A percentile compares a stretch with the other conserved stretches of the same genome.
Conservation (phyloP, 2,888 invertebrate species). For the Idaea aversata region DNA sequence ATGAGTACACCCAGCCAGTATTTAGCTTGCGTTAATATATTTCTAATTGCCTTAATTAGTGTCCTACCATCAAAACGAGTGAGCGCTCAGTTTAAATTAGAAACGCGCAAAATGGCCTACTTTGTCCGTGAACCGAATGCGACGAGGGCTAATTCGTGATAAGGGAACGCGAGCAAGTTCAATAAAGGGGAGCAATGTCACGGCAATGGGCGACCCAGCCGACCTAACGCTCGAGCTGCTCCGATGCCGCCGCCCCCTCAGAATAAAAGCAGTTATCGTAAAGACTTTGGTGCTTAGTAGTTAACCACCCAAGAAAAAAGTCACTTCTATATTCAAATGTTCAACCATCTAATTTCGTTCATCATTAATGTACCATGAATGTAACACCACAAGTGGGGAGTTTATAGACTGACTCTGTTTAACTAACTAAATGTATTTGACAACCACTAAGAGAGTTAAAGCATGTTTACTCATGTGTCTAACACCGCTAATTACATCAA, state of each 20-base stretch:
- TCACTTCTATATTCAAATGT: conserved; percentile 16
- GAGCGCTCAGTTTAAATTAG: conserved; percentile 67
- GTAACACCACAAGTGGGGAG: conserved; percentile 18
- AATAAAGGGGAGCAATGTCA: conserved; percentile 66
- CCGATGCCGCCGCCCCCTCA: conserved; percentile 26
- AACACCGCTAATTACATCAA: conserved; percentile 35
- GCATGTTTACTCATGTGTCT: conserved; percentile 30
- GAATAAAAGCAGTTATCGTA: conserved; percentile 59
- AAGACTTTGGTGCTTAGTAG: conserved; percentile 37
- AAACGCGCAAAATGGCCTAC: conserved; percentile 62
- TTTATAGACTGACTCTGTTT: conserved; percentile 17
- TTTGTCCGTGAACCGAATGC: conserved; percentile 69
- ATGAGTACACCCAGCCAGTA: conserved; percentile 29
- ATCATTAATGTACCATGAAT: conserved; percentile 16
- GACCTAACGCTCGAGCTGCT: conserved; percentile 28
- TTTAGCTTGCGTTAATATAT: conserved; percentile 56
- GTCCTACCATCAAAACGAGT: conserved; percentile 62
- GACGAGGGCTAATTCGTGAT: conserved; percentile 70
- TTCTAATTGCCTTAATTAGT: conserved; percentile 74
- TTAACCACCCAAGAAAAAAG: conserved; percentile 29
- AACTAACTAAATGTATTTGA: conserved; percentile 33
- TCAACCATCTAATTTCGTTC: conserved; percentile 7
- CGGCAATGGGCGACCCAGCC: conserved; percentile 44
- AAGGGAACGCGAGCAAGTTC: conserved; percentile 65
- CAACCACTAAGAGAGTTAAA: conserved; percentile 31